A percentile compares a stretch with the other conserved stretches of the same genome.
These are phyloP conservation scores for Taenaris catops DNA, from an alignment of 2,888 invertebrate genomes.

Conservation along the genomic window DNA sequence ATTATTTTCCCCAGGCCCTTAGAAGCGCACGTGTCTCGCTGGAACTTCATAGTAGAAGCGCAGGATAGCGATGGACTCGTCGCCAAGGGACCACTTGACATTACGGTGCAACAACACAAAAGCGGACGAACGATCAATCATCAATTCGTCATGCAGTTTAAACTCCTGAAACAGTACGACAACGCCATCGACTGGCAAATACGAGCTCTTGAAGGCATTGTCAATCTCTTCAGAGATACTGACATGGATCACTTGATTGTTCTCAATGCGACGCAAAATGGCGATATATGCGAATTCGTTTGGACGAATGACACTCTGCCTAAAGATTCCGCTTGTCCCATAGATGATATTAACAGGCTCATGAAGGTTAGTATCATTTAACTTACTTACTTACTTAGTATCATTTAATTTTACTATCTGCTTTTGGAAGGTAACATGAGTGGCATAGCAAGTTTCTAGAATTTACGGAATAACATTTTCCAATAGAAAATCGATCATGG, in stretches of 20 bases:
- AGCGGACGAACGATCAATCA: constrained; percentile 89
- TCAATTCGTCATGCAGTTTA: constrained; percentile 86
- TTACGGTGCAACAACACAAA: constrained; percentile 91
- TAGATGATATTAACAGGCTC: constrained; percentile 84
- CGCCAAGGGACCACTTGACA: constrained; percentile 86
- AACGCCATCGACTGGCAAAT: constrained; percentile 90
- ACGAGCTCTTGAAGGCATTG: constrained; percentile 79
- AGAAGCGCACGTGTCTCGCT: constrained; percentile 89
- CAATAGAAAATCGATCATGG: no score
- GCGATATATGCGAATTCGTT: constrained; percentile 83
- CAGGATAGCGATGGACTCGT: constrained; percentile 87
- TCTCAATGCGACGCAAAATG: constrained; percentile 80
- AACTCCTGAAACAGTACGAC: constrained; percentile 65
- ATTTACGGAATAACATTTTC: no score
- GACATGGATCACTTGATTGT: constrained; percentile 86
- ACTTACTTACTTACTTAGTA: not conserved
- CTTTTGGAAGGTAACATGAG: no score
- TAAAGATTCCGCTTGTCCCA: constrained; percentile 86
- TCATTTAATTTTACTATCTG: no score
- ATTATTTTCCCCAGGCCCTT: constrained; percentile 81
- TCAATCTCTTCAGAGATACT: constrained; percentile 78
- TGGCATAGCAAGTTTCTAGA: no score
- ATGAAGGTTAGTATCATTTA: constrained; percentile 73
- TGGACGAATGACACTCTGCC: constrained; percentile 94
- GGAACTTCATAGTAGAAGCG: constrained; percentile 90